These are phyloP conservation scores for Xylocopa sonorina DNA, from an alignment of 1,140 invertebrate genomes.

Conservation along the genomic window DNA sequence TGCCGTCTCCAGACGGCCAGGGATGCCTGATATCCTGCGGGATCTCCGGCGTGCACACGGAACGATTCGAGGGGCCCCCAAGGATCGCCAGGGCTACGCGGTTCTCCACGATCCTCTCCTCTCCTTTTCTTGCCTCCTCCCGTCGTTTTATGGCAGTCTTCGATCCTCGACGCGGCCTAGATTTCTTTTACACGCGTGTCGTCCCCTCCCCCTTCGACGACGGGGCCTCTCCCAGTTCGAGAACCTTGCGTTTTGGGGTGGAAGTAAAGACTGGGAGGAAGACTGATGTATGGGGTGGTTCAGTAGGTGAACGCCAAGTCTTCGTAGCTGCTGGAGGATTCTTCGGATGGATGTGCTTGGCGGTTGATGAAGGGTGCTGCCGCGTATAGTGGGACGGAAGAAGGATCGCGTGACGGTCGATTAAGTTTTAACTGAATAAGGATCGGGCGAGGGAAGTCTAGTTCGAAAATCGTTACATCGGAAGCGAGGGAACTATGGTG, in stretches of 20 bases:
- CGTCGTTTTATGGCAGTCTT: constrained; percentile 62
- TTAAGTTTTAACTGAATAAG: not conserved
- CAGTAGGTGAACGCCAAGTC: not conserved
- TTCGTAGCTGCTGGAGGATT: not conserved
- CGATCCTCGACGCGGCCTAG: constrained; percentile 68
- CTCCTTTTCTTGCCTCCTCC: constrained; percentile 71
- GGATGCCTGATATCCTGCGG: constrained; percentile 61
- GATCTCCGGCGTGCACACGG: constrained; percentile 56
- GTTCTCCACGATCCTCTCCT: constrained; percentile 27
- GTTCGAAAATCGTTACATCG: not conserved
- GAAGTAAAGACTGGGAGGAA: constrained; percentile 2
- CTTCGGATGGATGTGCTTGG: not conserved
- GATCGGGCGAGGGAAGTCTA: not conserved
- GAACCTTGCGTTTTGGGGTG: constrained; percentile 31
- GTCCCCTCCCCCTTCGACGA: constrained; percentile 4
- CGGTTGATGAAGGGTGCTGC: no score
- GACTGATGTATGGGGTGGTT: not conserved
- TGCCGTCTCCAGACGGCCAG: constrained; percentile 76
- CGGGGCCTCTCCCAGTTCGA: not conserved
- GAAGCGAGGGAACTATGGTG: no score
- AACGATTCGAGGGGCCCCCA: constrained; percentile 25
- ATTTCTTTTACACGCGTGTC: constrained; percentile 40
- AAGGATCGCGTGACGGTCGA: no score
- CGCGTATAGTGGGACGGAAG: no score
- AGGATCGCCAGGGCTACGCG: not conserved